A percentile compares a stretch with the other conserved stretches of the same genome.
Conservation (phyloP, 2,113 vertebrate genomes). For the Heterotis niloticus region DNA sequence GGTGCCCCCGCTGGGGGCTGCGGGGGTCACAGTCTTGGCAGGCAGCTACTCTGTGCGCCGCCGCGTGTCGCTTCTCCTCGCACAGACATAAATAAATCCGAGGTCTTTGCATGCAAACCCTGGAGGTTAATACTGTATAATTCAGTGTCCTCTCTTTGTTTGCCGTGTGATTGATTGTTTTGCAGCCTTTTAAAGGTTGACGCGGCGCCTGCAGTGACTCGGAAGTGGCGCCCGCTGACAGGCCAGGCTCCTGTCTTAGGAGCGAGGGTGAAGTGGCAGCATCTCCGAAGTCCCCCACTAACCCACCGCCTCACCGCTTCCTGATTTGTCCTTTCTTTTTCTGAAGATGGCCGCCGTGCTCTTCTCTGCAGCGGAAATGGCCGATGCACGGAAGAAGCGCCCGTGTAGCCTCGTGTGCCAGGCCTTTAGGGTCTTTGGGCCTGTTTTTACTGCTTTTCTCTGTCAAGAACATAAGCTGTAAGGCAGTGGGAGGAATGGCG, state of each 20-base stretch:
- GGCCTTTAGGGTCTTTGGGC: too few species aligned
- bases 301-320: constrained; percentile 38
- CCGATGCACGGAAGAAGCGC: neutral
- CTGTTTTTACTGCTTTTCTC: too few species aligned
- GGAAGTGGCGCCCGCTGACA: constrained; percentile 72
- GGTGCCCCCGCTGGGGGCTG: constrained; percentile 71
- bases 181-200: constrained; percentile 78
- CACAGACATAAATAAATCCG: constrained; percentile 81
- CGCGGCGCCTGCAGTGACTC: constrained; percentile 72
- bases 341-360: constrained; percentile 68
- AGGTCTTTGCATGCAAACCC: constrained; percentile 88
- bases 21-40: constrained; percentile 75
- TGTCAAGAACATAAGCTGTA: neutral
- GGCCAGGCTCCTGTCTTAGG: constrained; percentile 60
- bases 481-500: neutral
- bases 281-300: constrained; percentile 54
- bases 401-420: neutral
- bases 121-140: constrained; percentile 97
- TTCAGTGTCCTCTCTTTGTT: constrained; percentile 79
- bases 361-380: constrained; percentile 60
- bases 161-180: constrained; percentile 79
- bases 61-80: constrained; percentile 65
- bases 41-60: constrained; percentile 69
- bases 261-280: constrained; percentile 67
- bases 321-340: constrained; percentile 45